Conservation (phyloP, 2,113 vertebrate genomes). For the Piprites chloris region DNA sequence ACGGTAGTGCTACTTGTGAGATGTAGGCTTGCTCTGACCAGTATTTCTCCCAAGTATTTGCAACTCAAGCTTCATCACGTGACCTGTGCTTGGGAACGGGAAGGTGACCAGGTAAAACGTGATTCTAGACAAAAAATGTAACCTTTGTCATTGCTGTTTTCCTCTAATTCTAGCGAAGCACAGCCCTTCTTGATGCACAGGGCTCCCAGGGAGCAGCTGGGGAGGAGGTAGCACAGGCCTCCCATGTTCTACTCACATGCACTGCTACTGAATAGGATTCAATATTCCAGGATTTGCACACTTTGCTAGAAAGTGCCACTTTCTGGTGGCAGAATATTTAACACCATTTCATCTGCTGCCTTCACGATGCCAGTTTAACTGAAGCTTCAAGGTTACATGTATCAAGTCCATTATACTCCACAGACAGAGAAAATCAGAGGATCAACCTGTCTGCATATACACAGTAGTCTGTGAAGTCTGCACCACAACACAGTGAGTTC, state of each 20-base stretch:
- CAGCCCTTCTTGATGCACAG: accelerated
- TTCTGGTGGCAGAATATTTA: not conserved
- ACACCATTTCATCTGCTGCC: not conserved
- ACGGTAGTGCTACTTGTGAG: not conserved
- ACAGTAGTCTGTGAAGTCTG: not conserved
- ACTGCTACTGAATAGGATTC: not conserved
- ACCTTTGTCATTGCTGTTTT: not conserved
- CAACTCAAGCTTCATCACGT: not conserved
- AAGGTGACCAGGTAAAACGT: not conserved
- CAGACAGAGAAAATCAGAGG: not conserved
- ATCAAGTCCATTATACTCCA: accelerated
- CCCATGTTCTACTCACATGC: no score
- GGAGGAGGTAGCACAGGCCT: not conserved
- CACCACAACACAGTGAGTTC: not conserved
- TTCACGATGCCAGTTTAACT: not conserved
- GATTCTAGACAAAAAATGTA: not conserved
- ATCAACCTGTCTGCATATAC: not conserved
- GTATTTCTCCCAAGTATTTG: not conserved
- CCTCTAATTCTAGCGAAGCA: not conserved
- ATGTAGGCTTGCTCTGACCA: not conserved
- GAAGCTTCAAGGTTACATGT: accelerated
- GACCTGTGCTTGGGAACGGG: not conserved
- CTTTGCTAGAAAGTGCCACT: not conserved
- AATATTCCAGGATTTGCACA: accelerated
- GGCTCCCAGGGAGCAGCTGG: not conserved